phyloP scores from a whole-genome alignment of 2,888 invertebrate genomes.

The Dioctria linearis region DNA sequence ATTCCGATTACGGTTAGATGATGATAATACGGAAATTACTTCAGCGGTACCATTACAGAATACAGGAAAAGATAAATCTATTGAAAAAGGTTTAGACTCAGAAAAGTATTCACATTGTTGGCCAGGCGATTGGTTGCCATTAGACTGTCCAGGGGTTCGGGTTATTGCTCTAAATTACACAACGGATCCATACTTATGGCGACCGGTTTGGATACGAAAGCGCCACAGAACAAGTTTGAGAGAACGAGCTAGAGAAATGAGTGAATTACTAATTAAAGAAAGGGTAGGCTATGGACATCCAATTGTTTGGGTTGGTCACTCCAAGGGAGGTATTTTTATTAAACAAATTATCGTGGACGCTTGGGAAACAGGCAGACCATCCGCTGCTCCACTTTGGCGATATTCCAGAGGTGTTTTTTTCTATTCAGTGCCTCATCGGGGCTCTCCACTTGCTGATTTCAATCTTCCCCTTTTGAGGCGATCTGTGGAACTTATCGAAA shows the following conservation, averaged over 20 bases:
- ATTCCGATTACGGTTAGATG: slow-evolving; percentile 68
- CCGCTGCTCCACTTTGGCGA: slow-evolving; percentile 72
- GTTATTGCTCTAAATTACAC: slow-evolving; percentile 88
- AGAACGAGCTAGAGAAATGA: slow-evolving; percentile 82
- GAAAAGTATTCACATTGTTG: slow-evolving; percentile 80
- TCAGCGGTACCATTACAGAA: slow-evolving; percentile 38
- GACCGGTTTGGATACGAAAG: slow-evolving; percentile 81
- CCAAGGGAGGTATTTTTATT: slow-evolving; percentile 90
- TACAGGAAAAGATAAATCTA: neutral
- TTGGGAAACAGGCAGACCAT: slow-evolving; percentile 72
- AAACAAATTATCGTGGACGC: slow-evolving; percentile 85
- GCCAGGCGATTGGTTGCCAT: slow-evolving; percentile 89
- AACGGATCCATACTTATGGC: slow-evolving; percentile 84
- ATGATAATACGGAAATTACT: slow-evolving; percentile 61
- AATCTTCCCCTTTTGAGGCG: slow-evolving; percentile 82
- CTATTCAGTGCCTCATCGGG: slow-evolving; percentile 90
- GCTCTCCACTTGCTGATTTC: slow-evolving; percentile 83
- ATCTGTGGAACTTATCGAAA: slow-evolving; percentile 84
- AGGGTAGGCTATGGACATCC: slow-evolving; percentile 83
- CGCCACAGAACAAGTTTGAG: slow-evolving; percentile 78
- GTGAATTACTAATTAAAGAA: slow-evolving; percentile 76
- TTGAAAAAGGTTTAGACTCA: slow-evolving; percentile 61
- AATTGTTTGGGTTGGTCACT: slow-evolving; percentile 85
- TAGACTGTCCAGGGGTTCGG: slow-evolving; percentile 83
- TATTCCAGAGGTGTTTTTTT: slow-evolving; percentile 81